A percentile compares a stretch with the other conserved stretches of the same genome.
These are phyloP conservation scores for Phanerotoma sp. DNA, from an alignment of 2,888 invertebrate genomes.

Conservation along the genomic window DNA sequence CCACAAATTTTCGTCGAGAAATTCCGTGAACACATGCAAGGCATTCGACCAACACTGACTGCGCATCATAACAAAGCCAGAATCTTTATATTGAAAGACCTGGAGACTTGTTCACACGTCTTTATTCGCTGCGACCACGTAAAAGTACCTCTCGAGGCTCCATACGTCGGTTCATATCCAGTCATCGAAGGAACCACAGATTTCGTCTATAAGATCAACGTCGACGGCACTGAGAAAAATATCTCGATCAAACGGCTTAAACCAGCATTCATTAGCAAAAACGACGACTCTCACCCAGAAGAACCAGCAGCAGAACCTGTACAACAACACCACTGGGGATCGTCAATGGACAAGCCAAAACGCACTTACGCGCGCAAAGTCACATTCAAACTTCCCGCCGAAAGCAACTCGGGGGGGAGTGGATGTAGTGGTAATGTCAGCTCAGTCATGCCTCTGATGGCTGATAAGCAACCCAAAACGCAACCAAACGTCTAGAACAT, in stretches of 20 bases:
- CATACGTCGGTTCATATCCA: background rate
- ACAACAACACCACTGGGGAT: too few species aligned
- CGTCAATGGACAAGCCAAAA: too few species aligned
- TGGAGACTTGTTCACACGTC: conserved; percentile 21
- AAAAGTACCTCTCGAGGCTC: background rate
- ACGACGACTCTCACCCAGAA: too few species aligned
- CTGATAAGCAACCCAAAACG: background rate
- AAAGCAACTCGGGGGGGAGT: too few species aligned
- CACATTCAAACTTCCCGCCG: too few species aligned
- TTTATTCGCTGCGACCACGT: background rate
- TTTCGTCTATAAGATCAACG: too few species aligned
- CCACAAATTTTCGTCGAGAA: conserved; percentile 29
- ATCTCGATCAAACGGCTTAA: too few species aligned
- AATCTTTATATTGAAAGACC: conserved; percentile 26
- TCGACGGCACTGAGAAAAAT: too few species aligned
- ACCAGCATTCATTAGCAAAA: too few species aligned
- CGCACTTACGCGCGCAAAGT: too few species aligned
- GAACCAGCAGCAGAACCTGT: too few species aligned
- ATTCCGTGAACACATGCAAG: conserved; percentile 23
- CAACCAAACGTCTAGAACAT: background rate
- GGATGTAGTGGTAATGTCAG: too few species aligned
- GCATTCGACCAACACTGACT: conserved; percentile 21
- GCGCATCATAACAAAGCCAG: conserved; percentile 24
- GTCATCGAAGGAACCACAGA: background rate
- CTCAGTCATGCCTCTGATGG: background rate